Conservation (phyloP, 1,140 invertebrate species). For the Tachypleus tridentatus region DNA sequence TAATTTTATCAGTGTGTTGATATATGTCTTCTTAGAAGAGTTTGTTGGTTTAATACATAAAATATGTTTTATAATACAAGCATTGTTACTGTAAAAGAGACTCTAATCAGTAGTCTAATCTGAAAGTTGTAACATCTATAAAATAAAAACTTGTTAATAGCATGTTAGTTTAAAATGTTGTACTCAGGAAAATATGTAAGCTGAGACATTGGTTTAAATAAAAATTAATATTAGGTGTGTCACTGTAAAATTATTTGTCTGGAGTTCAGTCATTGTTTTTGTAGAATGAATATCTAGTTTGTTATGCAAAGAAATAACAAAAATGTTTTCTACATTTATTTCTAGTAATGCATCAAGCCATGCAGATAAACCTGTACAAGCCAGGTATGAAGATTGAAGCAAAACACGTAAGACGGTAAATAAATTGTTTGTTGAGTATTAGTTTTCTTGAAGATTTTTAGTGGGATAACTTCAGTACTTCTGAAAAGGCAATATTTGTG, state of each 20-base stretch:
- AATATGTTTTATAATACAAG: no score
- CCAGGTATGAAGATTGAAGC: slow-evolving; percentile 83
- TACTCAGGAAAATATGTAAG: no score
- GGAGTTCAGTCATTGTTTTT: slow-evolving; percentile 6
- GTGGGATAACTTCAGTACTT: slow-evolving; percentile 1
- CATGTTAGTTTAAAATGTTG: no score
- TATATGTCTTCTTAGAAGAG: no score
- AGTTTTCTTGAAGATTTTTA: slow-evolving; percentile 6
- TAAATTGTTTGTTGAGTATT: slow-evolving; percentile 5
- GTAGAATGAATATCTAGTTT: slow-evolving; percentile 4
- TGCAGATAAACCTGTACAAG: slow-evolving; percentile 62
- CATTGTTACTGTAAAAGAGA: no score
- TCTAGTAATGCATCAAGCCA: slow-evolving; percentile 50
- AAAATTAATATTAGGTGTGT: slow-evolving; percentile 3
- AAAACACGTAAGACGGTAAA: slow-evolving; percentile 42
- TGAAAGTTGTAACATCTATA: no score
- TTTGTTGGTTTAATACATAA: no score
- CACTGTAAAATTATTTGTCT: not conserved
- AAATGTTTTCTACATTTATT: slow-evolving; percentile 21
- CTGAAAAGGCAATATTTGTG: not conserved
- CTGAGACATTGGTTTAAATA: slow-evolving; percentile 1
- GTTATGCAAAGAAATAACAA: not conserved
- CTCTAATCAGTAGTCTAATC: no score
- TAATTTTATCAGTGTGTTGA: no score
- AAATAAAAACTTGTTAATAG: no score